Evolutionary conservation across 1,140 invertebrate genomes (phyloP).

Genomic region (Zaprionus ornatus): DNA sequence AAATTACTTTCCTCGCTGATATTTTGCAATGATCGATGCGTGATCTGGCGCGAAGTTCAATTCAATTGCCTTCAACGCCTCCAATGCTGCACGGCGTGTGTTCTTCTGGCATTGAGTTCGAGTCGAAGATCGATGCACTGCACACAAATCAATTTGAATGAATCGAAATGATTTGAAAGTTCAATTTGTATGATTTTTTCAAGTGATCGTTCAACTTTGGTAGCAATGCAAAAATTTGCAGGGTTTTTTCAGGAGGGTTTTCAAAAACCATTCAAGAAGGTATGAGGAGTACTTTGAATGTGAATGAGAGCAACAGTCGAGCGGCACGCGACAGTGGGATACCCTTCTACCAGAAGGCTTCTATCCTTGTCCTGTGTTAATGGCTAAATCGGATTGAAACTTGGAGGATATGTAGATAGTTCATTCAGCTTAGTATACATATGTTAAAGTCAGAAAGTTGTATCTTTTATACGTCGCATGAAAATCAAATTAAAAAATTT

Average conservation of each 20-base stretch:
- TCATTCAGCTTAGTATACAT: no score
- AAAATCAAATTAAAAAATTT: no score
- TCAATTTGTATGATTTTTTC: background rate
- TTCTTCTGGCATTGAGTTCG: conserved; percentile 12
- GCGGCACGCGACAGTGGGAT: no score
- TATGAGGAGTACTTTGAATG: background rate
- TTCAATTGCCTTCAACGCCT: conserved; percentile 37
- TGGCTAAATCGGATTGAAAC: no score
- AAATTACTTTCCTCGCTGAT: conserved; percentile 27
- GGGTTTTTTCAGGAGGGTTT: background rate
- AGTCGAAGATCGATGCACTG: conserved; percentile 21
- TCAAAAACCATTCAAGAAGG: background rate
- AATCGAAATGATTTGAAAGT: background rate
- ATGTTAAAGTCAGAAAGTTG: no score
- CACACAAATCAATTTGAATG: background rate
- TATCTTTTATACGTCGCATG: no score
- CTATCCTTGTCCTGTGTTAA: no score
- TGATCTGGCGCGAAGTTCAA: conserved; percentile 42
- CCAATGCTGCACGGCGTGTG: conserved; percentile 14
- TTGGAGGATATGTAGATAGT: no score
- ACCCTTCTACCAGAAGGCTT: no score
- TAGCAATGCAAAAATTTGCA: background rate
- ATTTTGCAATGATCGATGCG: conserved; percentile 43
- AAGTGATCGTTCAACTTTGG: background rate
- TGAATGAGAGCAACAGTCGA: no score